Conservation (phyloP, 1,140 invertebrate genomes). For the Brachionus sp. region DNA sequence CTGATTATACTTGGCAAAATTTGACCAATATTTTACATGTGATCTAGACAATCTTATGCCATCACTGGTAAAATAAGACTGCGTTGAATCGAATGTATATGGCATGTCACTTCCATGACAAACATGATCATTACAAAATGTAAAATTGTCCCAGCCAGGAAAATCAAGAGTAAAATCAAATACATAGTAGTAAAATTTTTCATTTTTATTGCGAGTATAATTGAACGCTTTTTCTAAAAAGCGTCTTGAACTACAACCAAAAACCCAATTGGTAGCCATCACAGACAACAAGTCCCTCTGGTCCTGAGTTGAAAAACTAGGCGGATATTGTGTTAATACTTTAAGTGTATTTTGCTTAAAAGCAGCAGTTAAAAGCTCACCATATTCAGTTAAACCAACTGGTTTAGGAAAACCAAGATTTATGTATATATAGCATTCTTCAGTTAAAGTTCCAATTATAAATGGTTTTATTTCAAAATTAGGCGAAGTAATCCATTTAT, state of each 20-base stretch:
- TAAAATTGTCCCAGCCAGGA: slow-evolving; percentile 40
- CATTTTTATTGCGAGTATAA: neutral
- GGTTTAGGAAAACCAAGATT: neutral
- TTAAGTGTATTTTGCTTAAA: slow-evolving; percentile 34
- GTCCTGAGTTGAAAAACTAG: slow-evolving; percentile 2
- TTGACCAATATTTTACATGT: slow-evolving; percentile 52
- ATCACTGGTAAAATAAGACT: slow-evolving; percentile 16
- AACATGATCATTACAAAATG: slow-evolving; percentile 30
- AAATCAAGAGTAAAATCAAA: slow-evolving; percentile 42
- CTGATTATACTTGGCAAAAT: slow-evolving; percentile 50
- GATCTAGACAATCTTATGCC: slow-evolving; percentile 49
- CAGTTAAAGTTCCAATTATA: slow-evolving; percentile 38
- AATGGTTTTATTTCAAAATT: slow-evolving; percentile 11
- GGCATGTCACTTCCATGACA: slow-evolving; percentile 46
- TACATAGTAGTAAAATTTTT: slow-evolving; percentile 23
- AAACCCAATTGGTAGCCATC: slow-evolving; percentile 44
- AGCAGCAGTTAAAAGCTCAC: neutral
- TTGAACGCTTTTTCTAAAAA: slow-evolving; percentile 39
- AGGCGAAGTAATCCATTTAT: neutral
- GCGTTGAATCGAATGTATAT: slow-evolving; percentile 7
- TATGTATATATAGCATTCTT: slow-evolving; percentile 42
- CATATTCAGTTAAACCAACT: neutral
- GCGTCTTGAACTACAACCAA: slow-evolving; percentile 27
- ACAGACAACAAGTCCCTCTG: neutral
- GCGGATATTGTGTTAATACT: slow-evolving; percentile 25